Base-by-base conservation (phyloP, 1,140 invertebrate genomes). In the Brachionus koreanus region DNA sequence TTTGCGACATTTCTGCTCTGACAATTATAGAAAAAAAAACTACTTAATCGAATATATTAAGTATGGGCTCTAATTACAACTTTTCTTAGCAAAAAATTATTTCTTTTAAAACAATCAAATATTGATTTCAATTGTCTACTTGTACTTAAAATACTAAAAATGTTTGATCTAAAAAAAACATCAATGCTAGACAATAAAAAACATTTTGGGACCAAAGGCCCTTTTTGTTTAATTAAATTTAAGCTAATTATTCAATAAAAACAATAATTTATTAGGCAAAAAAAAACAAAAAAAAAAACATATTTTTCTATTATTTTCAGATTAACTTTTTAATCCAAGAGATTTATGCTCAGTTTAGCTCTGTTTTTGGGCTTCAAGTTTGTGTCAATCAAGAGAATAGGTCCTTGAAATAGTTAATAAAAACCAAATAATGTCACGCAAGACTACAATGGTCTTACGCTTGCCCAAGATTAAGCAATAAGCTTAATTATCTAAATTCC, bases 371-470 rank as follows among this genome's bases (percentile, higher is more conserved):
- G 12, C 25, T 65, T 16, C 9, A 65, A 65, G 25, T 33, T 65
- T 33, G 39, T 39, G 16, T 43, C 37, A 72, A 72, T 16, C n/a
- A 72, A 72, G 16, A 72, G 35, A 4, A 35, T 35, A 72, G 39
- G 46, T 74, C 69, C 69, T 74, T 74, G 69, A 74, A 74, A 46
- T 74, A 74, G 12, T 46, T 25, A 43, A 43, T 35, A 13, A 74
- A 19, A 74, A 74, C 23, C 9, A 43, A 74, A 74, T 43, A 74
- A 74, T 74, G 69, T 74, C 69, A 74, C 25, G 37, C 33, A 72
- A 72, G 7, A 39, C n/a, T 16, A 13, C 16, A 72, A 39, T 39
- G 10, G 7, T 72, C 37, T n/a, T 46, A 46, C 23, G 37, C 10
- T 74, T 46, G 39, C 19, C 16, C 43, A 46, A 74, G 69, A 74